phyloP scores from a whole-genome alignment of 2,113 vertebrate species.

The Zosterops hypoxanthus region DNA sequence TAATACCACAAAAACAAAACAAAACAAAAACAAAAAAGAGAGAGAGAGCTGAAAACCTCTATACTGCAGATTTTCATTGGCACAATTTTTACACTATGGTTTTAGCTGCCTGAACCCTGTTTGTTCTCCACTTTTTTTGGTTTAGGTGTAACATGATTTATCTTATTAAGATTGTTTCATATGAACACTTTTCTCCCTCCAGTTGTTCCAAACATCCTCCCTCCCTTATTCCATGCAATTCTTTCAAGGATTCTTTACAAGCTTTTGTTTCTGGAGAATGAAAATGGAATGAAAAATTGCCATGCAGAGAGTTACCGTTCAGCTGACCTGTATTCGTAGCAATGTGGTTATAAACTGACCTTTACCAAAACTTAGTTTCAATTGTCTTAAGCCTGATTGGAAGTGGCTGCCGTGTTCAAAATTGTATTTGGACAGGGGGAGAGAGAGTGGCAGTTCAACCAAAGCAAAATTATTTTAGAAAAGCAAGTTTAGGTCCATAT shows the following conservation, averaged over 20 bases:
- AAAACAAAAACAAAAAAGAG: neutral
- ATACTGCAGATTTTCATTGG: neutral
- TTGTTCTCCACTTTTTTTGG: neutral
- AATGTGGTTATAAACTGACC: neutral
- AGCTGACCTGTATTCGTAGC: neutral
- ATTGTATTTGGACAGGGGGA: neutral
- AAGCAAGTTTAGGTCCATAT: neutral
- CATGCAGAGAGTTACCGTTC: neutral
- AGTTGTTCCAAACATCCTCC: neutral
- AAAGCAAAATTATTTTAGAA: neutral
- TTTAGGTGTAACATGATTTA: neutral
- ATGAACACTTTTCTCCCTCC: neutral
- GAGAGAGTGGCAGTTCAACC: neutral
- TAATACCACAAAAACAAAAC: neutral
- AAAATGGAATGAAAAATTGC: neutral
- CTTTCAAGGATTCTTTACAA: neutral
- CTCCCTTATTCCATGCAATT: neutral
- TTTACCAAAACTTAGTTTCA: neutral
- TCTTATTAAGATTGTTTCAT: neutral
- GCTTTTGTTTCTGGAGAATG: neutral
- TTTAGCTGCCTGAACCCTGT: neutral
- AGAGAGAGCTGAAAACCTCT: neutral
- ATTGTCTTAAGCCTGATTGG: neutral
- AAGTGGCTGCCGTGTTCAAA: neutral
- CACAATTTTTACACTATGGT: neutral